Base-by-base conservation (phyloP, 1,140 invertebrate species). In the Drosophila sulfurigaster region DNA sequence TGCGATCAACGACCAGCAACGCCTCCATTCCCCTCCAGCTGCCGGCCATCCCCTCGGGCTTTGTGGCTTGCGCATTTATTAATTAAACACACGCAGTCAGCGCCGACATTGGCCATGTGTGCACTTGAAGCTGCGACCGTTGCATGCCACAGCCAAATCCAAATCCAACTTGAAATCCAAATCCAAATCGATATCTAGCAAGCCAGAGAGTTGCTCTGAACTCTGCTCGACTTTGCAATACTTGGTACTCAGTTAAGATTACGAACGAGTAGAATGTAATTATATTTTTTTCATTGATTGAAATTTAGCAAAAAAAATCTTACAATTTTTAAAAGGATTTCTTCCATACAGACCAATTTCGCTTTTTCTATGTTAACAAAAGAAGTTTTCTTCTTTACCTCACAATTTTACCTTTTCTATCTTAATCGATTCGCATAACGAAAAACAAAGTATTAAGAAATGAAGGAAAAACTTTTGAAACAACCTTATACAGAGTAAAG, bases 21-120 rank as follows among this genome's bases (percentile, higher is more conserved):
- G 13, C 64, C 64, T 15, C 28, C 52, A 67, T 11, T 56, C 64
- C 41, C 64, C 54, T 48, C 15, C 43, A 57, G 28, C 41, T 43
- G 13, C 15, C 51, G 63, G 11, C 45, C 45, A 46, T 11, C 28
- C 49, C 20, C 3, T 30, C 25, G 5, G 20, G 48, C n/a, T 51
- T 20, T 41, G 46, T 60, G 45, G 58, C 67, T 82, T 76, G 66
- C 59, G 72, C 80, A 82, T 82, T 82, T 82, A 82, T 79, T 83
- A 83, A 83, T 83, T 83, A 83, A 83, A 82, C 71, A 62, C 80
- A 82, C 71, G 66, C 81, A 76, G 41, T 70, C 80, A 73, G 15
- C 13, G 72, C 65, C 81, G 81, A 83, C 73, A 83, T 83, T 83
- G 81, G 81, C 81, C 81, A 73, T 76, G 81, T 63, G 62, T 51